Percentiles rank a stretch among this genome's conserved stretches.
These are phyloP conservation scores for Neomorphus geoffroyi DNA, from an alignment of 2,797 vertebrate species.

Conservation along the genomic window DNA sequence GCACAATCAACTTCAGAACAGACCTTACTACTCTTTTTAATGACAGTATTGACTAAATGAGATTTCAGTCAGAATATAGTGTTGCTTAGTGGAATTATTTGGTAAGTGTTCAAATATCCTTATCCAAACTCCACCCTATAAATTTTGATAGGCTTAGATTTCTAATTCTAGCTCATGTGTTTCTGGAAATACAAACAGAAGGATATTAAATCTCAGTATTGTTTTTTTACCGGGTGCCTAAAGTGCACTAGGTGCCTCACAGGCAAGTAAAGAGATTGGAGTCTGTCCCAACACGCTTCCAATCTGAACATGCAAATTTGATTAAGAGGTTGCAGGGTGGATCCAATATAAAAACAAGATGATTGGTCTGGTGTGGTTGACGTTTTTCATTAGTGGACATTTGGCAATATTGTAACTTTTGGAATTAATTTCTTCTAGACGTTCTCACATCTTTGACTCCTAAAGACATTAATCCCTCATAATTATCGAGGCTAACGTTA, in stretches of 20 bases:
- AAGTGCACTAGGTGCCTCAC: neutral
- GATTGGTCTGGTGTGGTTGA: neutral
- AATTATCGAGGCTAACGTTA: neutral
- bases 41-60: neutral
- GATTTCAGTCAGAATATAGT: neutral
- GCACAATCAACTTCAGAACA: neutral
- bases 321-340: neutral
- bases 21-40: neutral
- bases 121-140: neutral
- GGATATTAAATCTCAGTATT: neutral
- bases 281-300: neutral
- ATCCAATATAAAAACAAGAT: neutral
- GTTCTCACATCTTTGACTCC: neutral
- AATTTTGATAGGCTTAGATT: constrained; percentile 7
- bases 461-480: neutral
- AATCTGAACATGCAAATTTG: constrained; percentile 14
- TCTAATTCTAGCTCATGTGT: neutral
- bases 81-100: neutral
- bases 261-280: neutral
- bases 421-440: neutral
- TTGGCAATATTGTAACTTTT: neutral
- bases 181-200: neutral
- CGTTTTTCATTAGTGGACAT: neutral
- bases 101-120: neutral
- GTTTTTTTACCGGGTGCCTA: neutral